Conservation (phyloP, 2,113 vertebrate species). For the Anser brachyrhynchus region DNA sequence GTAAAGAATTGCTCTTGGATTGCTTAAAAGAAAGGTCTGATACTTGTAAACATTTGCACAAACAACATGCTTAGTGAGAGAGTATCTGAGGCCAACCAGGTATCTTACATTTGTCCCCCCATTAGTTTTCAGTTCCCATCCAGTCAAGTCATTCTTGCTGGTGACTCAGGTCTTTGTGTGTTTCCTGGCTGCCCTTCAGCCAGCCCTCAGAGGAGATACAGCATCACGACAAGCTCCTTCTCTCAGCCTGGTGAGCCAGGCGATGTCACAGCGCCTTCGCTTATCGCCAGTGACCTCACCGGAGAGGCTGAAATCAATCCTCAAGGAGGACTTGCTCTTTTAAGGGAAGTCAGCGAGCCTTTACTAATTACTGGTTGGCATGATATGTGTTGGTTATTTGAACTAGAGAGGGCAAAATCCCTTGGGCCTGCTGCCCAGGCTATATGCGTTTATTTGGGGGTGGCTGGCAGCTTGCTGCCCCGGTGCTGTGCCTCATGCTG, state of each 20-base stretch:
- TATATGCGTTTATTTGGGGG: not conserved
- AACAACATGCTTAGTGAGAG: constrained; percentile 8
- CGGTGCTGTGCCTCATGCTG: not conserved
- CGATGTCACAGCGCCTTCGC: not conserved
- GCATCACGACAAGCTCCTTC: fast-evolving
- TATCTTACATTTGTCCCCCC: not conserved
- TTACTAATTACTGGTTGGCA: not conserved
- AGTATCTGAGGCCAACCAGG: not conserved
- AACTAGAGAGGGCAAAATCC: not conserved
- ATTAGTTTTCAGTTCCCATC: not conserved
- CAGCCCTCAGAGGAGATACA: not conserved
- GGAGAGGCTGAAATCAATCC: not conserved
- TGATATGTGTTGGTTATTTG: not conserved
- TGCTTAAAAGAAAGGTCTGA: not conserved
- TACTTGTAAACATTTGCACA: constrained; percentile 18
- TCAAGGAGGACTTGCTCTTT: not conserved
- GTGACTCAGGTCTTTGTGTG: not conserved
- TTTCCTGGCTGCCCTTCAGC: not conserved
- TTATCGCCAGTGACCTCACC: not conserved
- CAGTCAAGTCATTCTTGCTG: not conserved
- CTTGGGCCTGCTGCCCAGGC: not conserved
- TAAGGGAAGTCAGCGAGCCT: not conserved
- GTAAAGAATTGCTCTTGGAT: not conserved
- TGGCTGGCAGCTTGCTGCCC: not conserved
- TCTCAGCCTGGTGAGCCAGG: not conserved